Evolutionary conservation across 1,140 invertebrate species (phyloP).

Genomic region (Drosophila sechellia): DNA sequence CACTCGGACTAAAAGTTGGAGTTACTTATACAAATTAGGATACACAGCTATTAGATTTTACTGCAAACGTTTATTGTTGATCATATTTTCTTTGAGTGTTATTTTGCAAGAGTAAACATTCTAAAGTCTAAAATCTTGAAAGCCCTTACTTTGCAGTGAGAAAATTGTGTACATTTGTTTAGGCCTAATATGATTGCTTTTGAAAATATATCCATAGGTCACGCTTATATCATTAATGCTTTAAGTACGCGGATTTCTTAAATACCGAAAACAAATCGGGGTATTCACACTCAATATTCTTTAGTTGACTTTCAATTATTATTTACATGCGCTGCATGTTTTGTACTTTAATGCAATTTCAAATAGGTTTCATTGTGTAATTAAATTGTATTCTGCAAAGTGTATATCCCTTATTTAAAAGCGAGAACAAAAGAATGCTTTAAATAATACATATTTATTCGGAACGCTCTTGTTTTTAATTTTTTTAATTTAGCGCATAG

Average conservation of each 20-base stretch:
- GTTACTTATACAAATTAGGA: too few species aligned
- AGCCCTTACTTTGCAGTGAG: neutral
- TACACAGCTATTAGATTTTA: too few species aligned
- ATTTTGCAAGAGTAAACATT: too few species aligned
- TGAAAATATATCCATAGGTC: neutral
- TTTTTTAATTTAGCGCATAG: too few species aligned
- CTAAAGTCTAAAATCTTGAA: neutral
- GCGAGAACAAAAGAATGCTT: neutral
- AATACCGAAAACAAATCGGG: too few species aligned
- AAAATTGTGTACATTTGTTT: constrained; percentile 1
- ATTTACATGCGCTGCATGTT: too few species aligned
- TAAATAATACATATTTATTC: neutral
- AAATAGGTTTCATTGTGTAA: neutral
- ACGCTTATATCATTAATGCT: neutral
- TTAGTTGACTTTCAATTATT: neutral
- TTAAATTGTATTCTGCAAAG: neutral
- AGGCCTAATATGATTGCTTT: neutral
- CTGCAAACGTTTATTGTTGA: too few species aligned
- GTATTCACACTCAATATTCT: too few species aligned
- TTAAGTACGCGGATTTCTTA: too few species aligned
- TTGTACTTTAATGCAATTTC: neutral
- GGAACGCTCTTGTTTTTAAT: too few species aligned
- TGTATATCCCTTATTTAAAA: neutral
- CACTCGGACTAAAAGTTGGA: neutral
- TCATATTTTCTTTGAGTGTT: neutral